phyloP scores from a whole-genome alignment of 2,888 invertebrate species.

The Leptopilina syphax region DNA sequence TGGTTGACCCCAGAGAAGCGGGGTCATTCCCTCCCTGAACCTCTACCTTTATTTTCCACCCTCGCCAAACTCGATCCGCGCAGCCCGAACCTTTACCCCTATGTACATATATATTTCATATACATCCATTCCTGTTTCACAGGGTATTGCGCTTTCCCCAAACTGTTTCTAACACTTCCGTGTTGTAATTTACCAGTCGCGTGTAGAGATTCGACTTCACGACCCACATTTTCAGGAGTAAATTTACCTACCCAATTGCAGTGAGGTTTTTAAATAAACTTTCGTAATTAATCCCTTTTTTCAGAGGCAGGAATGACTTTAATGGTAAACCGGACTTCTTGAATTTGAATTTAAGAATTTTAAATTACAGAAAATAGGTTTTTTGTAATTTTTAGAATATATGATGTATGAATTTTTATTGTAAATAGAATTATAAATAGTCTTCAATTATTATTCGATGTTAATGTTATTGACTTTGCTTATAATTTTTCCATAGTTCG shows the following conservation, averaged over 20 bases:
- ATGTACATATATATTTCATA: not conserved
- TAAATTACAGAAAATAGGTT: too few species aligned
- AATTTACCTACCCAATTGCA: constrained; percentile 10
- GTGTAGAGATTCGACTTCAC: not conserved
- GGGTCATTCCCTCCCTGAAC: constrained; percentile 72
- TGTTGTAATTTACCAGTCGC: not conserved
- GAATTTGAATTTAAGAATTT: too few species aligned
- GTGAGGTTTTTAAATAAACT: not conserved
- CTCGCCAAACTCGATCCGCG: constrained; percentile 51
- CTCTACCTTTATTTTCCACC: constrained; percentile 60
- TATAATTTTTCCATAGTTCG: too few species aligned
- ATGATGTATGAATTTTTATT: too few species aligned
- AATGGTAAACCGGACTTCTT: too few species aligned
- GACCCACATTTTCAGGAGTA: constrained; percentile 8
- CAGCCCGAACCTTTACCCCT: constrained; percentile 31
- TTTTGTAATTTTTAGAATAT: too few species aligned
- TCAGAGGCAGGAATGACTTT: too few species aligned
- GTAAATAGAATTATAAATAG: too few species aligned
- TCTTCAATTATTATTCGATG: too few species aligned
- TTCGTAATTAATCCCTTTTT: not conserved
- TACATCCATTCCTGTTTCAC: not conserved
- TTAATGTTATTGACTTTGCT: too few species aligned
- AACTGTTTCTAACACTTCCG: not conserved
- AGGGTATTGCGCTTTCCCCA: constrained; percentile 17
- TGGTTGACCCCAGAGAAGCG: constrained; percentile 70